Conservation (phyloP, 2,113 vertebrate genomes). For the Spheniscus mendiculus region DNA sequence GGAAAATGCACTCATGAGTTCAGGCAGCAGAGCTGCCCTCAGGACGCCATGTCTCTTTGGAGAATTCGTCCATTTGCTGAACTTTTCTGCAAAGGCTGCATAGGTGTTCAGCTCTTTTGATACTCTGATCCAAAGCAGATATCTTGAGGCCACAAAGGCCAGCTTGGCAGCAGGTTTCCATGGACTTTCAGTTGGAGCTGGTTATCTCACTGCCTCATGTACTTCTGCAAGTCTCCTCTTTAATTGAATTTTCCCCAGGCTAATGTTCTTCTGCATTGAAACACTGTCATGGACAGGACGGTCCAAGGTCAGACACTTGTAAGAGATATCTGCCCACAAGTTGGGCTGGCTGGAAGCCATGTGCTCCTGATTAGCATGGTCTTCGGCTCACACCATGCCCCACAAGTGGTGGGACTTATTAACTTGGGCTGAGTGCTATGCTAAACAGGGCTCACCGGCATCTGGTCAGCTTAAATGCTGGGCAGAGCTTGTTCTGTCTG, state of each 20-base stretch:
- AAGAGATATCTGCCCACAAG: background rate
- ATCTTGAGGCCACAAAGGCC: background rate
- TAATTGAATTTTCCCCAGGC: background rate
- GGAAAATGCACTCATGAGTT: background rate
- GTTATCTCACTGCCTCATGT: background rate
- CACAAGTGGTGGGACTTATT: background rate
- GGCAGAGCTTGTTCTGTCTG: background rate
- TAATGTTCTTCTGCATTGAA: background rate
- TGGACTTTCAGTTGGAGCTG: background rate
- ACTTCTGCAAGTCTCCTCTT: background rate
- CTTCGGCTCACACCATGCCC: background rate
- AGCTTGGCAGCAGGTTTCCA: background rate
- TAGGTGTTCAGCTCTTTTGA: background rate
- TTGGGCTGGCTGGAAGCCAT: background rate
- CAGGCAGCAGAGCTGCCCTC: background rate
- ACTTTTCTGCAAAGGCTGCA: background rate
- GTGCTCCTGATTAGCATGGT: background rate
- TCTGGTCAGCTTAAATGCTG: background rate
- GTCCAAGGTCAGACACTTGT: background rate
- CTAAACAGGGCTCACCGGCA: rapidly evolving
- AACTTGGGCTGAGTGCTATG: background rate
- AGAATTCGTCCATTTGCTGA: background rate
- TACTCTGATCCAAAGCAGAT: background rate
- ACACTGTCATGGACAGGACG: background rate
- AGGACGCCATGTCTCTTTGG: background rate